These are phyloP conservation scores for Sphaerophoria taeniata DNA, from an alignment of 2,888 invertebrate species.

Conservation along the genomic window DNA sequence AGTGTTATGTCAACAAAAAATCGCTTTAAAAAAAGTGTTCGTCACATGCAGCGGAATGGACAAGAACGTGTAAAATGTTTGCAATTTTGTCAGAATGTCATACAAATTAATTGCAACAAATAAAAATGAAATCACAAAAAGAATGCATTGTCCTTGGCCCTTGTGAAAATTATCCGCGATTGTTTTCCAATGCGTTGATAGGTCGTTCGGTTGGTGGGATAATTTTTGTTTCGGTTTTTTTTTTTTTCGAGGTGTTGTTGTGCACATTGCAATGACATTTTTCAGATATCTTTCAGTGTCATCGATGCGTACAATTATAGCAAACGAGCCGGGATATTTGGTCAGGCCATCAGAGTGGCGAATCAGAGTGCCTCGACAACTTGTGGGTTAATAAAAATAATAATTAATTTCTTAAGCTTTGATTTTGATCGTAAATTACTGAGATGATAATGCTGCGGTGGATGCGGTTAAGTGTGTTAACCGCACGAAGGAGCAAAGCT, in stretches of 20 bases:
- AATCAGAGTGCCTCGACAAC: neutral
- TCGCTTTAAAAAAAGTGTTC: neutral
- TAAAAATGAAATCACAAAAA: slow-evolving; percentile 16
- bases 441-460: slow-evolving; percentile 13
- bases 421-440: slow-evolving; percentile 12
- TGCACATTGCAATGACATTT: slow-evolving; percentile 28
- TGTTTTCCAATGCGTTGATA: neutral
- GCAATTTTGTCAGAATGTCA: neutral
- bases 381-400: slow-evolving; percentile 14
- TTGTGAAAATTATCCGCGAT: neutral
- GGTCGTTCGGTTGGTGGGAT: neutral
- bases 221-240: neutral
- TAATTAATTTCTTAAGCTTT: slow-evolving; percentile 24
- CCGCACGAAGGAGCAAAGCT: too few relatives aligned
- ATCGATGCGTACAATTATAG: slow-evolving; percentile 25
- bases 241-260: slow-evolving; percentile 16
- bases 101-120: slow-evolving; percentile 30
- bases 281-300: slow-evolving; percentile 22
- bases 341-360: too few relatives aligned
- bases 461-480: too few relatives aligned
- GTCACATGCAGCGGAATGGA: slow-evolving; percentile 28
- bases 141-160: slow-evolving; percentile 23
- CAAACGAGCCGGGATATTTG: neutral
- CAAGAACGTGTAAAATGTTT: neutral
- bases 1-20: slow-evolving; percentile 8